Base-by-base conservation (phyloP, 1,140 invertebrate species). In the Helicorthomorpha holstii region DNA sequence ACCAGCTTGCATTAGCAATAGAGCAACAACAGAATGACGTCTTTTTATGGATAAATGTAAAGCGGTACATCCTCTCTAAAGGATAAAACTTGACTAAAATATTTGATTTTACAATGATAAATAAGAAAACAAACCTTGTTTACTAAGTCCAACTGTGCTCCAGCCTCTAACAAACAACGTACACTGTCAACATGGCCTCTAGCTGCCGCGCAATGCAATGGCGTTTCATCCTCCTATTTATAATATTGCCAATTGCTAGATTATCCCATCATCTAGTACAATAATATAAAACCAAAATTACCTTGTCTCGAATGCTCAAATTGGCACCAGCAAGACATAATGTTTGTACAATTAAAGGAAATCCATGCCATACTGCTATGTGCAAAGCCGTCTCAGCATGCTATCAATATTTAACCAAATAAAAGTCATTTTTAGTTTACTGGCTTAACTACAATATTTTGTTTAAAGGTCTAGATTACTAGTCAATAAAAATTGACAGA, bases 1-100 rank as follows among this genome's bases (percentile, higher is more conserved):
- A 56, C 81, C 82, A 61, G 77, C 75, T 58, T 81, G 75, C 25
- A 87, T 67, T 23, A 83, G 63, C 26, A 76, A 61, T 50, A 79
- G 60, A 3, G 79, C 79, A 34, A 81, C 74, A 49, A 70, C 62
- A 7, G 66, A 64, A 57, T 81, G 75, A 54, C 72, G 70, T 56
- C 78, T 67, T 46, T 69, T 63, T 41, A 81, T 64, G 3, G 81
- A 75, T 56, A 79, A 62, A 63, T 82, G 78, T 24, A 83, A 61
- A 1, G 80, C 73, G 16, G 75, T 73, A 61, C 73, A 69, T 54
- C 75, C 63, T 38, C 67, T 59, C 62, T 68, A 62, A n/a, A 58
- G 61, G 46, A 24, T 53, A 46, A 1, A n/a, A n/a, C 45, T 51
- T 54, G 48, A 22, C 49, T 7, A 34, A 21, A 26, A 2, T 21